A percentile compares a stretch with the other conserved stretches of the same genome.
Conservation (phyloP, 2,113 vertebrate species). For the Nettapus auritus region DNA sequence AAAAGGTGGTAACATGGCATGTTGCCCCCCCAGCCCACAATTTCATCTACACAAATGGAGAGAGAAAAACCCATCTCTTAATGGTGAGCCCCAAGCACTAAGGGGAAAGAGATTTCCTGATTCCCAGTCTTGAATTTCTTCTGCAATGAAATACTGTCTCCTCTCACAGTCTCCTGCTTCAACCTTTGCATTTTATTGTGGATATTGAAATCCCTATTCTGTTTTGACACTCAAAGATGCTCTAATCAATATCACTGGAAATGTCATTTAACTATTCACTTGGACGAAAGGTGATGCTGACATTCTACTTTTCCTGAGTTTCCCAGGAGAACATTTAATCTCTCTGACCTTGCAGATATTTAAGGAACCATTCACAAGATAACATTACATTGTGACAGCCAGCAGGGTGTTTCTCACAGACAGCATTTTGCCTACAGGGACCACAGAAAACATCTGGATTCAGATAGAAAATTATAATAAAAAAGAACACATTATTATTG, state of each 20-base stretch:
- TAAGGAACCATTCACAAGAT: conserved; percentile 64
- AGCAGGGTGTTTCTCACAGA: conserved; percentile 44
- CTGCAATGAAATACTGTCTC: not conserved
- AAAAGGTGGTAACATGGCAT: not conserved
- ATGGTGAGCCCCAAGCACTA: not conserved
- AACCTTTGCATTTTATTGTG: conserved; percentile 21
- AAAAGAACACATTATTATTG: not conserved
- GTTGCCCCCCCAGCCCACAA: not conserved
- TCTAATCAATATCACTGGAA: conserved; percentile 70
- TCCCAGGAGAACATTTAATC: conserved; percentile 71
- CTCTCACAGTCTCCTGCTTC: not conserved
- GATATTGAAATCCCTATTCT: conserved; percentile 42
- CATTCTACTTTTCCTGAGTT: conserved; percentile 69
- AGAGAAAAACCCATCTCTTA: not conserved
- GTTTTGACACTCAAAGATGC: conserved; percentile 25
- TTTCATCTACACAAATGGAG: not conserved
- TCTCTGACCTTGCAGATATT: conserved; percentile 71
- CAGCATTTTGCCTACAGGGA: conserved; percentile 45
- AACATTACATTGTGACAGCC: conserved; percentile 53
- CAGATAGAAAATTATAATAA: conserved; percentile 2
- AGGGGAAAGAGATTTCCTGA: not conserved
- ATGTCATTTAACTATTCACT: conserved; percentile 69
- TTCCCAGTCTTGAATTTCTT: not conserved
- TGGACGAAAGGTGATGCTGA: conserved; percentile 66
- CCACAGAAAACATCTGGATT: conserved; percentile 48